Conservation (phyloP, 2,113 vertebrate genomes). For the Dipodomys spectabilis region DNA sequence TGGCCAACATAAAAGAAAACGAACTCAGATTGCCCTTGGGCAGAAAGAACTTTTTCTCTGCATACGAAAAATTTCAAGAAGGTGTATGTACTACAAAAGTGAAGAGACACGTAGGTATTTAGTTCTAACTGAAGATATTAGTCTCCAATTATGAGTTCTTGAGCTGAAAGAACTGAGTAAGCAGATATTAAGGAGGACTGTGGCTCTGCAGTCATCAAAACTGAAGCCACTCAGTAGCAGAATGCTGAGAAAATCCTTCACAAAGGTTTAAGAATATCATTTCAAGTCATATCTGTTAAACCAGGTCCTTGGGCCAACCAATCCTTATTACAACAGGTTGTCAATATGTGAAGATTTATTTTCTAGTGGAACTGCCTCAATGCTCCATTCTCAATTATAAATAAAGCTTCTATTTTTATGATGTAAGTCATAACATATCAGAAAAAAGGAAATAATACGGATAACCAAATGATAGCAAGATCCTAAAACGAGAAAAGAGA, state of each 20-base stretch:
- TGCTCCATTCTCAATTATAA: neutral
- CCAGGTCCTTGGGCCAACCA: neutral
- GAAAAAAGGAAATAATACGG: neutral
- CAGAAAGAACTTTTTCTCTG: neutral
- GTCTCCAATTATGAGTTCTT: neutral
- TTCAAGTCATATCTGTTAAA: neutral
- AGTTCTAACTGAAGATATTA: neutral
- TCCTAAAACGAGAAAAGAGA: neutral
- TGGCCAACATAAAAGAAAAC: neutral
- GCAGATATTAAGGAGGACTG: neutral
- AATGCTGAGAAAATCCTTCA: neutral
- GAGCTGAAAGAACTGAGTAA: neutral
- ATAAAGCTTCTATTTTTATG: neutral
- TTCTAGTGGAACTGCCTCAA: conserved; percentile 14
- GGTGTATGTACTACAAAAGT: neutral
- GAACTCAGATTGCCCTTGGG: no score
- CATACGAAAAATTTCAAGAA: neutral
- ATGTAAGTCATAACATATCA: neutral
- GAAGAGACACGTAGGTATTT: neutral
- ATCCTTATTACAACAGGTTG: neutral
- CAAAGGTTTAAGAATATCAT: neutral
- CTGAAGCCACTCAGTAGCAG: neutral
- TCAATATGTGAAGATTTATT: neutral
- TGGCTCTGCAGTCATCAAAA: neutral
- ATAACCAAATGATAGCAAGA: neutral